A percentile compares a stretch with the other conserved stretches of the same genome.
Evolutionary conservation across 2,888 invertebrate species (phyloP).

Genomic region (Ormyrus labotus): DNA sequence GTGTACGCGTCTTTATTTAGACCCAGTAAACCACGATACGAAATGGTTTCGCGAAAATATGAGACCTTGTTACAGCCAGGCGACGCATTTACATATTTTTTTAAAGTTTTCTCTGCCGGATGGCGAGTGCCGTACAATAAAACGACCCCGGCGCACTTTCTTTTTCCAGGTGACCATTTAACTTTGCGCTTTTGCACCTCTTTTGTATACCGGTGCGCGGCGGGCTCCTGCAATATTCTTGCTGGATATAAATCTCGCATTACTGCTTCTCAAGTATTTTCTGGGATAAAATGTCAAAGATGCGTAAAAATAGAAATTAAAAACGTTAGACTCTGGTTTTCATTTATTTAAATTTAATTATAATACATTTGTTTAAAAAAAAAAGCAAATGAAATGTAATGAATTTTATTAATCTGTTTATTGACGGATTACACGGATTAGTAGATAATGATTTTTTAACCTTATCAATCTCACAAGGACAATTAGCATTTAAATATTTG

Average conservation of each 20-base stretch:
- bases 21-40: constrained; percentile 2
- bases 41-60: constrained; percentile 15
- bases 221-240: too few species aligned
- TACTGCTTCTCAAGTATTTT: constrained; percentile 13
- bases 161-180: constrained; percentile 16
- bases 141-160: constrained; percentile 14
- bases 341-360: too few species aligned
- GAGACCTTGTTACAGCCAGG: constrained; percentile 31
- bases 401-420: too few species aligned
- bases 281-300: not conserved
- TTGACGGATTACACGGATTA: too few species aligned
- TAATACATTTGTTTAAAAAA: too few species aligned
- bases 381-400: too few species aligned
- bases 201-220: constrained; percentile 2
- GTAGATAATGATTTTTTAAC: too few species aligned
- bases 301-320: not conserved
- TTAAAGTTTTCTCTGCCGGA: constrained; percentile 13
- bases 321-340: not conserved
- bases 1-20: not conserved
- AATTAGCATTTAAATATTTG: too few species aligned
- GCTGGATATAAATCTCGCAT: too few species aligned
- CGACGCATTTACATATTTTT: not conserved
- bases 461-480: too few species aligned
- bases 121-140: constrained; percentile 16
- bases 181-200: constrained; percentile 34